Base-by-base conservation (phyloP, 2,797 vertebrate species). In the Pelodytes ibericus region DNA sequence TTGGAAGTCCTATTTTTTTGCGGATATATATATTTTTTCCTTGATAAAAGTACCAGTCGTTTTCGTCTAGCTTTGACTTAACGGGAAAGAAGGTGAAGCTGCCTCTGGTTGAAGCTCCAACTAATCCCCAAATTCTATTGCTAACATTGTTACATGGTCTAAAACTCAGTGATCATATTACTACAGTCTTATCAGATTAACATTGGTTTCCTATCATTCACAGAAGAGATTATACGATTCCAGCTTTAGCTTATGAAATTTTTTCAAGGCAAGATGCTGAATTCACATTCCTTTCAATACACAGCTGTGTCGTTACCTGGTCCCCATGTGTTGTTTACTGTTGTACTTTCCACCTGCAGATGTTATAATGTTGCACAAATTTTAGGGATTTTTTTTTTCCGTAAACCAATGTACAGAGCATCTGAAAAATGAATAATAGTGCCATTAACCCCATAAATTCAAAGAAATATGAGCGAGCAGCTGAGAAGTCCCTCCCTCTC, bases 151-250 rank as follows among this genome's bases (percentile, higher is more conserved):
- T 72, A 72, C 44, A 60, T 64, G 65, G 53, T n/a, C 74, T 72
- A 75, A 63, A 78, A 47, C 33, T 20, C 22, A n/a, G 22, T 59
- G 53, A 76, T 79, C 63, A 65, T 58, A 81, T 72, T 81, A 60
- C 59, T 29, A 29, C 41, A 27, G 69, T 69, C 31, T 73, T 72
- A 70, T 57, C 53, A 76, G 33, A 60, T 76, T 76, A 75, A 69
- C 44, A 60, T 73, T 76, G 73, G 59, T 63, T 76, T 79, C 69
- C 51, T 70, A 68, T 79, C 73, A 73, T 72, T 76, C 69, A 64
- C 73, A 76, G 27, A 76, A 44, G 20, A 79, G 60, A 79, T 51
- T 75, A 81, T 68, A 24, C 25, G 41, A 67, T 31, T 71, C 70
- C 58, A 33, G 63, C 29, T 61, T 71, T 44, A 51, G 68, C 25